phyloP scores from a whole-genome alignment of 2,797 vertebrate genomes.

The Lagorchestes hirsutus region DNA sequence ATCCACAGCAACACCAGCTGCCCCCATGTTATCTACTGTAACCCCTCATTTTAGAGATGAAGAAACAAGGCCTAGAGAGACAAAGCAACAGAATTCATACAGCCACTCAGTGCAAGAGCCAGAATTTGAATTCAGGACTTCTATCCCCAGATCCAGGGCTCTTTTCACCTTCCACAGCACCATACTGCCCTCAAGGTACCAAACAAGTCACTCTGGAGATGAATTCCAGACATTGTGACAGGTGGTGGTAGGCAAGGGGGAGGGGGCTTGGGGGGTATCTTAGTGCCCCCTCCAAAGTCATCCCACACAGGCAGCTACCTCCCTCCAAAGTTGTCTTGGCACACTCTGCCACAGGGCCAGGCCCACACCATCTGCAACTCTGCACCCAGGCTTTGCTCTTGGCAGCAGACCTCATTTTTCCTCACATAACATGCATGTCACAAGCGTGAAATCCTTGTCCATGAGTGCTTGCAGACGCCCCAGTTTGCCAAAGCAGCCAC shows the following conservation, averaged over 20 bases:
- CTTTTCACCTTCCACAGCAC: background rate
- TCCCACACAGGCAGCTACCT: background rate
- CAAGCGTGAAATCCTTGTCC: background rate
- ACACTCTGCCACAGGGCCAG: background rate
- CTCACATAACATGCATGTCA: conserved; percentile 3
- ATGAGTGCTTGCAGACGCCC: background rate
- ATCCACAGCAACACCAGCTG: background rate
- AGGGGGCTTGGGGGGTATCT: background rate
- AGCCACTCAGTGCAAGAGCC: background rate
- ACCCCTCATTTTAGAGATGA: background rate
- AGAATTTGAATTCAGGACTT: background rate
- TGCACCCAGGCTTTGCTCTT: background rate
- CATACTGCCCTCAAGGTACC: background rate
- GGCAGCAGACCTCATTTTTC: background rate
- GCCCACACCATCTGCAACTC: background rate
- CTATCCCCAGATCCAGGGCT: background rate
- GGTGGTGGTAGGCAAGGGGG: background rate
- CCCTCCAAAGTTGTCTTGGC: background rate
- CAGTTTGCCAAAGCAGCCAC: background rate
- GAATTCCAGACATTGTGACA: background rate
- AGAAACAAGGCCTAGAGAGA: background rate
- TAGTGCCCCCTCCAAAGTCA: background rate
- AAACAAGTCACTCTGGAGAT: background rate
- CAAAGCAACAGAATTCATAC: background rate
- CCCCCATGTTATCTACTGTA: no score